These are phyloP conservation scores for Pholis gunnellus DNA, from an alignment of 2,113 vertebrate genomes.

Conservation along the genomic window DNA sequence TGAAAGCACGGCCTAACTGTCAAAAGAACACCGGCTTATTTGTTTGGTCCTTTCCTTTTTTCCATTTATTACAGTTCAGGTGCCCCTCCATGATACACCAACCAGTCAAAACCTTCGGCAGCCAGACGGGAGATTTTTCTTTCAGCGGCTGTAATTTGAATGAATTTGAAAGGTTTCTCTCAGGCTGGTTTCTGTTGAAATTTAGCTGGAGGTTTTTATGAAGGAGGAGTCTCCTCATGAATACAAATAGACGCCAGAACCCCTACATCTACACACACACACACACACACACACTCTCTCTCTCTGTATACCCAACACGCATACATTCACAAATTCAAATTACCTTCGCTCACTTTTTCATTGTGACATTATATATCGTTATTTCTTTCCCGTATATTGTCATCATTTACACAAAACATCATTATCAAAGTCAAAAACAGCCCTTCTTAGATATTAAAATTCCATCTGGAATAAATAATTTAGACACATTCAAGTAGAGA, in stretches of 20 bases:
- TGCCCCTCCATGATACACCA: conserved; percentile 66
- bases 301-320: conserved; percentile 5
- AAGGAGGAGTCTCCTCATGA: conserved; percentile 31
- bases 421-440: conserved; percentile 33
- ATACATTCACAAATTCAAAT: conserved; percentile 25
- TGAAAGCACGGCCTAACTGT: conserved; percentile 73
- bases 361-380: conserved; percentile 4
- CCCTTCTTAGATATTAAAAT: conserved; percentile 23
- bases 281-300: conserved; percentile 6
- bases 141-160: conserved; percentile 68
- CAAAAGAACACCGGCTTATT: conserved; percentile 80
- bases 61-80: conserved; percentile 69
- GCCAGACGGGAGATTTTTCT: conserved; percentile 53
- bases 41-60: conserved; percentile 65
- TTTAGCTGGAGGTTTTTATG: conserved; percentile 66
- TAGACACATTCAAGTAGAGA: conserved; percentile 20
- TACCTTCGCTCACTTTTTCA: conserved; percentile 12
- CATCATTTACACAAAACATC: conserved; percentile 26
- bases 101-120: conserved; percentile 51
- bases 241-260: conserved; percentile 38
- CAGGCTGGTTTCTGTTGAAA: conserved; percentile 53
- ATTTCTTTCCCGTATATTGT: conserved; percentile 14
- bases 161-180: conserved; percentile 65
- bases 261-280: background rate
- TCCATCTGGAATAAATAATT: conserved; percentile 45